Conservation (phyloP, 2,797 vertebrate species). For the Sarcophilus harrisii region DNA sequence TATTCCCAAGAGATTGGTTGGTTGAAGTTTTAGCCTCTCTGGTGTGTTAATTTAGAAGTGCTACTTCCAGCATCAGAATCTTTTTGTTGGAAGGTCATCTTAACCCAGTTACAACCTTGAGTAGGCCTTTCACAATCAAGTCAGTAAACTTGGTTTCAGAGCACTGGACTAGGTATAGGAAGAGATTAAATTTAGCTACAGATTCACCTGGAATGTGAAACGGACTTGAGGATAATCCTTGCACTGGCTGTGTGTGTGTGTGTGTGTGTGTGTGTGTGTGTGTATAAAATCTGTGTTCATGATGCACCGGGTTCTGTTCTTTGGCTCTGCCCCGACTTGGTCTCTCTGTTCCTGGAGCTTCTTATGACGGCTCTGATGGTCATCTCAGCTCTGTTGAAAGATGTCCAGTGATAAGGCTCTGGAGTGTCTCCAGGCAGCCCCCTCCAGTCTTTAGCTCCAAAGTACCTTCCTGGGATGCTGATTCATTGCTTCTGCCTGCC, state of each 20-base stretch:
- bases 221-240: neutral
- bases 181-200: neutral
- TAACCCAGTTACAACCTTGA: neutral
- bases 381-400: neutral
- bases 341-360: neutral
- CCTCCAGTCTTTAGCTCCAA: neutral
- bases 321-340: neutral
- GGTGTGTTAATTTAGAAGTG: neutral
- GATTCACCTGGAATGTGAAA: neutral
- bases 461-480: neutral
- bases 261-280: neutral
- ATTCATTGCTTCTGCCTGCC: neutral
- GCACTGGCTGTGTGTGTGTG: neutral
- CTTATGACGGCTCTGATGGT: neutral
- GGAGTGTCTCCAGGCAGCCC: too few species aligned
- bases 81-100: neutral
- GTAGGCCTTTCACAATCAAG: neutral
- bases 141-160: neutral
- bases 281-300: neutral
- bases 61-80: neutral
- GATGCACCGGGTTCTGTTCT: neutral
- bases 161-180: neutral
- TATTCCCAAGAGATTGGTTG: neutral
- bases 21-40: too few species aligned
- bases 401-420: neutral